Conservation (phyloP, 1,140 invertebrate genomes). For the Drosophila burlai region DNA sequence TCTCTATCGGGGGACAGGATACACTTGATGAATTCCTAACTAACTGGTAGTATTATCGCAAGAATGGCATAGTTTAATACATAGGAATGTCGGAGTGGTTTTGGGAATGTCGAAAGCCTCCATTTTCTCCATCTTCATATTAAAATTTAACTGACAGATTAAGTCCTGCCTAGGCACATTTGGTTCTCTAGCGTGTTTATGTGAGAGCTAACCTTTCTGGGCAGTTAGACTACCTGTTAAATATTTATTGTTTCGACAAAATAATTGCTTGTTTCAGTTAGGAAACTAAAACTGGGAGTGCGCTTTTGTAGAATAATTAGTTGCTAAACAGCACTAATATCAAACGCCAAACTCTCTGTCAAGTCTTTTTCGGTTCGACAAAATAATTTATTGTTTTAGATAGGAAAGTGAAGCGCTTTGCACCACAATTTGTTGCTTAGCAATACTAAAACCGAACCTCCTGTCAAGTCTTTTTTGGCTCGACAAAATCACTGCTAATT, state of each 20-base stretch:
- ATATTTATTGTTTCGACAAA: too few relatives aligned
- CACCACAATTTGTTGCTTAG: background rate
- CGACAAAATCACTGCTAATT: background rate
- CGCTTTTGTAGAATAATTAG: background rate
- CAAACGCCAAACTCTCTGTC: too few relatives aligned
- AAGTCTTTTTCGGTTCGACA: too few relatives aligned
- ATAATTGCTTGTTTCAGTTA: too few relatives aligned
- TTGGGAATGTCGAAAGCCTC: background rate
- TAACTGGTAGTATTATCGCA: background rate
- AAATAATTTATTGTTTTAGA: too few relatives aligned
- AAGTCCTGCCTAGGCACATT: background rate
- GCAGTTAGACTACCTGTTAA: too few relatives aligned
- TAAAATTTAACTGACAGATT: background rate
- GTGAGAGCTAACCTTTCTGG: background rate
- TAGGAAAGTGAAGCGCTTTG: too few relatives aligned
- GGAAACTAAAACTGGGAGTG: too few relatives aligned
- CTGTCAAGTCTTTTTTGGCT: background rate
- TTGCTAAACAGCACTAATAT: too few relatives aligned
- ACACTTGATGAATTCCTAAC: background rate
- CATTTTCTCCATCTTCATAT: background rate
- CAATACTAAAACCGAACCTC: too few relatives aligned
- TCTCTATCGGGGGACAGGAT: background rate
- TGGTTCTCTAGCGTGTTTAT: background rate
- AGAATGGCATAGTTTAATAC: background rate
- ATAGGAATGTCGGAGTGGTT: background rate